Conservation (phyloP, 2,888 invertebrate species). For the Elegia similella region DNA sequence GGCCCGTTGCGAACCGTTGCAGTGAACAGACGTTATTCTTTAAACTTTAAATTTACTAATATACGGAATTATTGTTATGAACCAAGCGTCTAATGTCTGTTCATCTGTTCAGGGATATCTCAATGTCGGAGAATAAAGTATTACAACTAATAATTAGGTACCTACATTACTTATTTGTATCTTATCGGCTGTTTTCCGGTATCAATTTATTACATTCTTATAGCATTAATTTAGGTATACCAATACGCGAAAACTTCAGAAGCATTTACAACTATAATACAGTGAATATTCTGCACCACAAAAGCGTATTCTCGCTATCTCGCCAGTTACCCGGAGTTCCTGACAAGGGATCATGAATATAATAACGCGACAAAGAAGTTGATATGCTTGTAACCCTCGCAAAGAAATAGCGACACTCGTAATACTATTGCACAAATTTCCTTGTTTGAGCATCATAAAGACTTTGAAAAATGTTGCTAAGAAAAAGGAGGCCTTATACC, state of each 20-base stretch:
- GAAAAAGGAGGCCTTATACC: neutral
- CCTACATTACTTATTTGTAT: no score
- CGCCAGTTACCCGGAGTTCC: slow-evolving; percentile 12
- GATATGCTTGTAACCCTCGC: slow-evolving; percentile 20
- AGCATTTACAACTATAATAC: neutral
- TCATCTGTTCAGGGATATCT: no score
- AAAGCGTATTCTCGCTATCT: slow-evolving; percentile 7
- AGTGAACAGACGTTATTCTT: no score
- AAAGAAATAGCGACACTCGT: slow-evolving; percentile 15
- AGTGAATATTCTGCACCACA: slow-evolving; percentile 3
- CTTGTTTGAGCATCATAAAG: neutral
- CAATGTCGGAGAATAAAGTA: no score
- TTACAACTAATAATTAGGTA: no score
- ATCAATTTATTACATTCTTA: no score
- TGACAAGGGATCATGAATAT: slow-evolving; percentile 20
- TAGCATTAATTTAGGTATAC: no score
- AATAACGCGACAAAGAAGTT: slow-evolving; percentile 25
- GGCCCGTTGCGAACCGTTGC: no score
- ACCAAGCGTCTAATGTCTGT: no score
- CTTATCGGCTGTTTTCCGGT: no score
- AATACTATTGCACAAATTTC: neutral
- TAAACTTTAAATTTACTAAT: no score
- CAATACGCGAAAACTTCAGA: neutral
- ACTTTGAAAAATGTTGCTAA: neutral
- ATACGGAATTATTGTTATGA: no score